Conservation (phyloP, 2,888 invertebrate species). For the Aromia moschata region DNA sequence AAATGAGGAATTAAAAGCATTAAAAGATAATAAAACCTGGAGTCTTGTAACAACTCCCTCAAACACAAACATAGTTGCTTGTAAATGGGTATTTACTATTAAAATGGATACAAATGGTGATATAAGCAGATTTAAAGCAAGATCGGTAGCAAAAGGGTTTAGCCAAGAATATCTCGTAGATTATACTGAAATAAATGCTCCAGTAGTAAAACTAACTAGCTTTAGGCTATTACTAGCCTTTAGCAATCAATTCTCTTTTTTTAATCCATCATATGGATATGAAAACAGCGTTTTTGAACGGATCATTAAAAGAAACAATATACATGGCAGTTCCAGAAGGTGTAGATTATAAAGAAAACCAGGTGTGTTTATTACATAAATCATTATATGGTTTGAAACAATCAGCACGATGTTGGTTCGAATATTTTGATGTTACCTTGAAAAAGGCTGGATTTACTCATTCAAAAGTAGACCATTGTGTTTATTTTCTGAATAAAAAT, state of each 20-base stretch:
- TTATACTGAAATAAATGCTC: neutral
- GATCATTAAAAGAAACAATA: neutral
- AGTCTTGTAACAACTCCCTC: neutral
- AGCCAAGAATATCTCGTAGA: neutral
- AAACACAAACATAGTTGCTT: neutral
- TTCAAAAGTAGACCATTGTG: conserved; percentile 9
- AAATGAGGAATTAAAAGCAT: neutral
- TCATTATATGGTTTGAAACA: neutral
- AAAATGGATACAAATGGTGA: neutral
- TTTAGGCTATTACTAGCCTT: neutral
- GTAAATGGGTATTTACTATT: conserved; percentile 11
- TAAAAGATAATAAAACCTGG: neutral
- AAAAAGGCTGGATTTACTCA: conserved; percentile 19
- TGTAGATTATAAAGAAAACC: neutral
- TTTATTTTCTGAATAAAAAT: neutral
- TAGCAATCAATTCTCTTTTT: neutral
- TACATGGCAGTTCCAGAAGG: neutral
- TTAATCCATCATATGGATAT: neutral
- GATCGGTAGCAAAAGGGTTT: conserved; percentile 1
- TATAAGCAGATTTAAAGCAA: conserved; percentile 7
- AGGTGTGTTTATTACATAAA: neutral
- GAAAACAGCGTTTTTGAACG: neutral
- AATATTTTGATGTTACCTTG: too few species aligned
- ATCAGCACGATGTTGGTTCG: neutral
- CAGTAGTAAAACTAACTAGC: neutral